Percentiles rank a stretch among this genome's conserved stretches.
phyloP scores from a whole-genome alignment of 2,888 invertebrate species.

The Eupithecia dodoneata region DNA sequence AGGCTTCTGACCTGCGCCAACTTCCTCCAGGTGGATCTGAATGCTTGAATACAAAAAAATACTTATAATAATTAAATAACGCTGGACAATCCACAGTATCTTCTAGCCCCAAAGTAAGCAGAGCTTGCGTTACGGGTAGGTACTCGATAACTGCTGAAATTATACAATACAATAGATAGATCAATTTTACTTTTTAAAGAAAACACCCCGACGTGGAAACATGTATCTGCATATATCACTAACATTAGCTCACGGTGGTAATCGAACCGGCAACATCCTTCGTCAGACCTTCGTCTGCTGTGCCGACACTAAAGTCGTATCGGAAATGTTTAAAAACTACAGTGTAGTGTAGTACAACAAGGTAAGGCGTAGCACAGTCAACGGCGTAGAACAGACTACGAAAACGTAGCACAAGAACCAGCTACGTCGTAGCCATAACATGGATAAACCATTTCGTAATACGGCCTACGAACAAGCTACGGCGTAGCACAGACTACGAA shows the following conservation, averaged over 20 bases:
- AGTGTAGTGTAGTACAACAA: no score
- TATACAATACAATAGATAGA: no score
- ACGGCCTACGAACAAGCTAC: neutral
- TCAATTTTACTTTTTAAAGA: no score
- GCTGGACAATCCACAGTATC: neutral
- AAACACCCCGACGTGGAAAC: no score
- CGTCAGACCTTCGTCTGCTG: neutral
- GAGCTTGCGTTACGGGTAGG: no score
- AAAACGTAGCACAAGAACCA: neutral
- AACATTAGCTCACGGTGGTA: neutral
- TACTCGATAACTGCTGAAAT: no score
- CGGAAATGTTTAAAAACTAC: neutral
- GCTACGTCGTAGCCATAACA: neutral
- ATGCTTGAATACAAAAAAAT: neutral
- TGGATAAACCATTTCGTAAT: no score
- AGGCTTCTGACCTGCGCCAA: neutral
- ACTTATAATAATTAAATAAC: neutral
- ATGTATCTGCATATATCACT: no score
- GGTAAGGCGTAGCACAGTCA: neutral
- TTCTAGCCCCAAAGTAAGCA: no score
- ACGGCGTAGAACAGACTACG: neutral
- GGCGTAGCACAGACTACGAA: neutral
- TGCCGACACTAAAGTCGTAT: neutral
- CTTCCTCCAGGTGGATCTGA: neutral
- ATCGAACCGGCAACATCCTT: neutral